These are phyloP conservation scores for Rhinogobius similis DNA, from an alignment of 2,113 vertebrate species.

Conservation along the genomic window DNA sequence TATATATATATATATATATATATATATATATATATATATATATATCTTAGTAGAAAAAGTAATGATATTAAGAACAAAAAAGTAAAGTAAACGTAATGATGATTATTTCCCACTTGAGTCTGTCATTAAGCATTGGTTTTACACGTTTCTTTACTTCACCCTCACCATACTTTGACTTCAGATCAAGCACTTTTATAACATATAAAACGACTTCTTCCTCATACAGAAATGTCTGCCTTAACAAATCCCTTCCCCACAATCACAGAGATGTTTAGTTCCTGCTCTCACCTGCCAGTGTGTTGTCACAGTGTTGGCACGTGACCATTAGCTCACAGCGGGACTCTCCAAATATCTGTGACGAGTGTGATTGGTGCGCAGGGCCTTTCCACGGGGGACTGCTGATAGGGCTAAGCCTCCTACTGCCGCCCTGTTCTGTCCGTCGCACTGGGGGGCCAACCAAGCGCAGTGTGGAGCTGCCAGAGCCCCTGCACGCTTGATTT, in stretches of 20 bases:
- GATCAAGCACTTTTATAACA: not conserved
- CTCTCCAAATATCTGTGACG: conserved; percentile 46
- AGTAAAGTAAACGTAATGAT: too few species aligned
- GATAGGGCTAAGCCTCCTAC: conserved; percentile 58
- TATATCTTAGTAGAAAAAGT: too few species aligned
- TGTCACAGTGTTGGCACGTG: conserved; percentile 9
- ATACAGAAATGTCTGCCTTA: conserved; percentile 1
- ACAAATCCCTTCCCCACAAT: conserved; percentile 39
- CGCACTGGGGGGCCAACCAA: conserved; percentile 59
- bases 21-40: too few species aligned
- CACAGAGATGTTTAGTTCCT: conserved; percentile 1
- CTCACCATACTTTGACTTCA: too few species aligned
- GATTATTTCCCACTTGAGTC: too few species aligned
- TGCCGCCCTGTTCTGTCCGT: conserved; percentile 57
- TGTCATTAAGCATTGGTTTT: too few species aligned
- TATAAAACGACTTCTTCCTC: not conserved
- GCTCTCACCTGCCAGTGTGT: conserved; percentile 23
- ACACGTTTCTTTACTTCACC: too few species aligned
- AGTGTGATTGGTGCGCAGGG: conserved; percentile 48
- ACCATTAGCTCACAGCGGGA: conserved; percentile 32
- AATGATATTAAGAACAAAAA: too few species aligned
- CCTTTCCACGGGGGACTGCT: conserved; percentile 42
- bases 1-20: too few species aligned
- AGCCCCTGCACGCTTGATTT: conserved; percentile 69
- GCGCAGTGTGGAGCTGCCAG: conserved; percentile 62